Evolutionary conservation across 1,140 invertebrate genomes (phyloP), one percentile per base, ranked within the genome.

Genomic region (Drosophila lacertosa): DNA sequence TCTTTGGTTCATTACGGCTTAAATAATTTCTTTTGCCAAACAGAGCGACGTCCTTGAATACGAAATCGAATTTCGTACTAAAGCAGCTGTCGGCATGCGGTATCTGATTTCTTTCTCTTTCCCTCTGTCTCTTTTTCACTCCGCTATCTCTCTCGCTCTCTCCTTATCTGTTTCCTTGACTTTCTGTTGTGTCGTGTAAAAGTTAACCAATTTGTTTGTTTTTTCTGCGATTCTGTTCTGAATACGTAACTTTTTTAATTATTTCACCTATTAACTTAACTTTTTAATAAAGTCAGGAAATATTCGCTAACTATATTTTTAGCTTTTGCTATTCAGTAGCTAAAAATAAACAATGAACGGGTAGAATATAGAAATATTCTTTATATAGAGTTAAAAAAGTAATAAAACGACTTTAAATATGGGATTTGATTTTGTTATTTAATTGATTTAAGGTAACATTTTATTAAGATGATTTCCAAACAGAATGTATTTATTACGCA

Each of bases 61-160:
- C 59, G 3, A 65, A 82, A 77, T 82, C 69, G 69, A 77, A 74
- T 74, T 77, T 69, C 54, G 58, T 44, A 50, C 57, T 54, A 59
- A 63, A 68, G 70, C 64, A 79, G 57, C 45, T 78, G 51, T 45
- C 59, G 22, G 48, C 18, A 51, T 15, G 59, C 42, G 59, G 50
- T 76, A 44, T 77, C 75, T 68, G 16, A 15, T 35, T 11, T 40
- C 51, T 24, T 32, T 45, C 6, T 10, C 50, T 9, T 40, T 40
- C n/a, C n/a, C n/a, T n/a, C n/a, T n/a, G n/a, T n/a, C n/a, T n/a
- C n/a, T n/a, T n/a, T n/a, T n/a, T n/a, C n/a, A n/a, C n/a, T n/a
- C n/a, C n/a, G n/a, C n/a, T n/a, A n/a, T n/a, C n/a, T n/a, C n/a
- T n/a, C 7, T 24, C 7, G 18, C 3, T 48, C 50, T 44, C 6